These are phyloP conservation scores for Psix sp. DNA, from an alignment of 1,140 invertebrate species.

Conservation along the genomic window DNA sequence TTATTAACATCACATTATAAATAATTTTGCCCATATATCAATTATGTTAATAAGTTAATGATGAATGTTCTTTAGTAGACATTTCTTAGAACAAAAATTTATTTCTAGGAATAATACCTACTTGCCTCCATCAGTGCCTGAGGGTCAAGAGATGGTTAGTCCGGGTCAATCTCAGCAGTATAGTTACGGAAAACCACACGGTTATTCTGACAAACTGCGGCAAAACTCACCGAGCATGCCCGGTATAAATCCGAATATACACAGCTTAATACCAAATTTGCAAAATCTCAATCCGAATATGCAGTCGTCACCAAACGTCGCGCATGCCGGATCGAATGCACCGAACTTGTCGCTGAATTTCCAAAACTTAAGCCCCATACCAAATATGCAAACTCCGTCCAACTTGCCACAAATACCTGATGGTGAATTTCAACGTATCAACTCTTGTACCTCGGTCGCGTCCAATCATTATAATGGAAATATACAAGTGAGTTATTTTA, in stretches of 20 bases:
- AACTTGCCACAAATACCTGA: conserved; percentile 69
- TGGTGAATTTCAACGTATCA: conserved; percentile 71
- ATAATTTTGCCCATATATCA: no score
- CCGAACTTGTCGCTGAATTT: conserved; percentile 75
- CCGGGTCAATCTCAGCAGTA: conserved; percentile 69
- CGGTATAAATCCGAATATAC: conserved; percentile 66
- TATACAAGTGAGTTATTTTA: conserved; percentile 59
- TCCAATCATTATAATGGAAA: conserved; percentile 73
- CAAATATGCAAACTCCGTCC: conserved; percentile 69
- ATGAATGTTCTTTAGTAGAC: no score
- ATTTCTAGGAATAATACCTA: conserved; percentile 3
- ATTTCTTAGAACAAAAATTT: no score
- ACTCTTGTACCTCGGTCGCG: conserved; percentile 60
- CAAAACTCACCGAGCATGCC: conserved; percentile 69
- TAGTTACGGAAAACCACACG: conserved; percentile 68
- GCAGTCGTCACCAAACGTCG: conserved; percentile 75
- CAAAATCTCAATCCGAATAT: conserved; percentile 77
- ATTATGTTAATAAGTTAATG: no score
- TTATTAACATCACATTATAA: no score
- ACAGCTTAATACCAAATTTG: conserved; percentile 74
- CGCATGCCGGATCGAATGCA: conserved; percentile 66
- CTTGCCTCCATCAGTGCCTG: conserved; percentile 89
- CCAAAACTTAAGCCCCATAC: conserved; percentile 75
- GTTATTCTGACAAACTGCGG: conserved; percentile 70
- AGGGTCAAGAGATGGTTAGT: conserved; percentile 81